phyloP scores from a whole-genome alignment of 2,113 vertebrate species.

The Catharus fuscescens region DNA sequence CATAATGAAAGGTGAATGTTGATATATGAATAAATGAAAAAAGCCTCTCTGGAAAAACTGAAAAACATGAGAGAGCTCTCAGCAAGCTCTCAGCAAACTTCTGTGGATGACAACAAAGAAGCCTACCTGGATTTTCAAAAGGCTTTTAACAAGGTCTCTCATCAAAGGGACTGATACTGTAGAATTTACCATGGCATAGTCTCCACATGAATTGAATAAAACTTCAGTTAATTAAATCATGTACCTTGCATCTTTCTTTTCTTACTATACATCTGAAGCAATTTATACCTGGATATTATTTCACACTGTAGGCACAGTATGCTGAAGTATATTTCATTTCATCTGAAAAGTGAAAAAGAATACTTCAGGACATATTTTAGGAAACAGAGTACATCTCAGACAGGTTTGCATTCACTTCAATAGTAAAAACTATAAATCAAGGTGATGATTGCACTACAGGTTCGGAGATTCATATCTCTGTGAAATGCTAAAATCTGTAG shows the following conservation, averaged over 20 bases:
- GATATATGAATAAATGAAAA: background rate
- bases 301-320: background rate
- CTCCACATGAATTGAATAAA: background rate
- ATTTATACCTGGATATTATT: background rate
- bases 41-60: background rate
- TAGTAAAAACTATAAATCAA: conserved; percentile 1
- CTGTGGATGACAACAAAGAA: background rate
- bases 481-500: conserved; percentile 7
- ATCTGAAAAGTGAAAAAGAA: background rate
- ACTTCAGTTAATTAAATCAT: conserved; percentile 11
- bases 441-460: background rate
- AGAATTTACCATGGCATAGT: background rate
- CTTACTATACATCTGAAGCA: background rate
- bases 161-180: background rate
- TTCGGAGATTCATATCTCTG: background rate
- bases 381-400: background rate
- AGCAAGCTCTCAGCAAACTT: background rate
- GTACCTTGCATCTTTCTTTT: background rate
- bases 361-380: background rate
- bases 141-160: background rate
- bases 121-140: background rate
- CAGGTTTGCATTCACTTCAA: background rate
- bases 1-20: background rate
- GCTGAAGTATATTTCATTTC: background rate
- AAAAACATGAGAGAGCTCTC: background rate